Conservation (phyloP, 2,113 vertebrate genomes). For the Pteruthius melanotis region DNA sequence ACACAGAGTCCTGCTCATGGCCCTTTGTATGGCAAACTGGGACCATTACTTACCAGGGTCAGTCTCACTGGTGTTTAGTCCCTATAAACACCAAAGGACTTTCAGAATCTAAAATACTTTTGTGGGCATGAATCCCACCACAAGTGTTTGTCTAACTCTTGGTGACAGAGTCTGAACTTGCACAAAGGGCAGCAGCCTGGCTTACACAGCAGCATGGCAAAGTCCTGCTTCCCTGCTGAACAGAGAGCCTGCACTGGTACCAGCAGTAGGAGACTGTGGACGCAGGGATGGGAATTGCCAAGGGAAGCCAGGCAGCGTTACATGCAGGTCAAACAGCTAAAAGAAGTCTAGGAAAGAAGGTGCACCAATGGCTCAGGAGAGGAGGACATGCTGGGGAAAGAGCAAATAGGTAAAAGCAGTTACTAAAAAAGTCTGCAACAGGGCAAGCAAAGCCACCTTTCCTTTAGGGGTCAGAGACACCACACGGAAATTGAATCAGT, state of each 20-base stretch:
- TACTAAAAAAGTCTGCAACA: background rate
- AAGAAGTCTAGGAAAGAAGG: background rate
- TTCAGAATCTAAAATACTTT: background rate
- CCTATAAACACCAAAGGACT: background rate
- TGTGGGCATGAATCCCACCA: background rate
- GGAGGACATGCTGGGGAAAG: background rate
- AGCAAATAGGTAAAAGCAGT: background rate
- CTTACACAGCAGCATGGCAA: background rate
- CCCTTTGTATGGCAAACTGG: background rate
- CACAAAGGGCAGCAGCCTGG: background rate
- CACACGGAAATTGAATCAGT: background rate
- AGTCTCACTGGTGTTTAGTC: background rate
- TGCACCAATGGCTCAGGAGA: background rate
- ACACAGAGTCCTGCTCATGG: background rate
- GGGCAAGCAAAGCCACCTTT: background rate
- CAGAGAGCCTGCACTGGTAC: background rate
- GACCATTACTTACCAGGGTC: background rate
- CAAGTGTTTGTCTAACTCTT: background rate
- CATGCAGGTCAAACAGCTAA: background rate
- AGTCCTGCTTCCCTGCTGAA: background rate
- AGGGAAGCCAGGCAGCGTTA: background rate
- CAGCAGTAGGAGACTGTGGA: rapidly evolving
- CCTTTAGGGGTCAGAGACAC: background rate
- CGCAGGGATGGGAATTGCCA: background rate
- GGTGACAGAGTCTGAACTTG: background rate